Conservation (phyloP, 2,888 invertebrate genomes). For the Dasypogon diadema region DNA sequence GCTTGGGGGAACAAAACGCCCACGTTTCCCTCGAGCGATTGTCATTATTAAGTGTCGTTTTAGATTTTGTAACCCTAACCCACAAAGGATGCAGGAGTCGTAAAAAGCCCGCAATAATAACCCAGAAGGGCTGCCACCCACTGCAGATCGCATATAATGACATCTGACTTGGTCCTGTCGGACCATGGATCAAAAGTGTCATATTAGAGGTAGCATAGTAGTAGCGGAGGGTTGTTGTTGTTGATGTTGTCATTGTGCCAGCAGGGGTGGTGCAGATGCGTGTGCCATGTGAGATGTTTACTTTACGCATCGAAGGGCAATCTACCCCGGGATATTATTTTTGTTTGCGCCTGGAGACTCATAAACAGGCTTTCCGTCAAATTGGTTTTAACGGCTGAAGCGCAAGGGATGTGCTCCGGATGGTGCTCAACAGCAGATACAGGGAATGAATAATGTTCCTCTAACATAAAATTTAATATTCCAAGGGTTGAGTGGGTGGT, state of each 20-base stretch:
- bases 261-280: background rate
- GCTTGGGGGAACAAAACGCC: background rate
- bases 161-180: slow-evolving; percentile 14
- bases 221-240: background rate
- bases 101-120: background rate
- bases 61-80: slow-evolving; percentile 21
- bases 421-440: background rate
- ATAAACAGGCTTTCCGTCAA: slow-evolving; percentile 36
- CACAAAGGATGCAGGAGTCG: background rate
- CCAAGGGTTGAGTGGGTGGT: slow-evolving; percentile 26
- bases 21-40: slow-evolving; percentile 11
- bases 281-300: slow-evolving; percentile 19
- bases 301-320: slow-evolving; percentile 31
- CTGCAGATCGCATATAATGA: background rate
- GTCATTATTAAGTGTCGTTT: slow-evolving; percentile 44
- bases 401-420: background rate
- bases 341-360: slow-evolving; percentile 36
- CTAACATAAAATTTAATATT: slow-evolving; percentile 29
- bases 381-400: slow-evolving; percentile 29
- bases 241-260: background rate
- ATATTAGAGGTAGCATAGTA: slow-evolving; percentile 4
- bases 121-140: background rate
- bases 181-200: slow-evolving; percentile 26
- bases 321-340: slow-evolving; percentile 28
- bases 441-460: slow-evolving; percentile 25